Evolutionary conservation across 1,140 invertebrate genomes (phyloP), one percentile per base, ranked within the genome.

Genomic region (Eciton burchellii): DNA sequence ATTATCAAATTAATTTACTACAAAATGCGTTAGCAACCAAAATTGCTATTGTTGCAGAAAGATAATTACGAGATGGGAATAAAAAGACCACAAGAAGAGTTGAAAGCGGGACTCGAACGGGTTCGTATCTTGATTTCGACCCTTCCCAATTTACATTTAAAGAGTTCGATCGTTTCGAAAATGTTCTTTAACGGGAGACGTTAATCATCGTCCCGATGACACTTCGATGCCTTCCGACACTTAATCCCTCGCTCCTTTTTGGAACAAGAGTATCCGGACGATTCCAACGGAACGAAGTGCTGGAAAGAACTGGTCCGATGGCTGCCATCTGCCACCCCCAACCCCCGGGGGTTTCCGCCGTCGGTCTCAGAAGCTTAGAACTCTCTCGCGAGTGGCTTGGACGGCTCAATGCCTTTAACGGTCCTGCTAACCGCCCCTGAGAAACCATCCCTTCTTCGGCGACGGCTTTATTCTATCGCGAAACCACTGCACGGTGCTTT

Each of bases 301-400:
- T 81, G 88, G 88, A 89, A 90, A 84, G 85, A 89, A 89, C 89
- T 89, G 83, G 89, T 88, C 84, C 70, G 84, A 85, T 89, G 89
- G 81, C 88, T 91, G 90, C 87, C 90, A 91, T 90, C 89, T 91
- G 90, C 89, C 90, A 84, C 89, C 89, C 90, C 90, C 90, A 86
- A 90, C 81, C 87, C 83, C 63, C 88, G 52, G 65, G 88, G 86
- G 77, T 83, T 83, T 82, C 81, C 81, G 60, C 70, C 79, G 70
- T 77, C 73, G 68, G 65, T 77, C 82, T 84, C 66, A 89, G 85
- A 84, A 81, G 81, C 81, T 77, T 29, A 59, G 79, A 88, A 87
- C 72, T 88, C 71, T 86, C 82, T 88, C 83, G 88, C 88, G 90
- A 90, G 84, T 91, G 90, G 90, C 85, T 90, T 84, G 89, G 90